phyloP scores from a whole-genome alignment of 2,888 invertebrate genomes.

The Dasypogon diadema region DNA sequence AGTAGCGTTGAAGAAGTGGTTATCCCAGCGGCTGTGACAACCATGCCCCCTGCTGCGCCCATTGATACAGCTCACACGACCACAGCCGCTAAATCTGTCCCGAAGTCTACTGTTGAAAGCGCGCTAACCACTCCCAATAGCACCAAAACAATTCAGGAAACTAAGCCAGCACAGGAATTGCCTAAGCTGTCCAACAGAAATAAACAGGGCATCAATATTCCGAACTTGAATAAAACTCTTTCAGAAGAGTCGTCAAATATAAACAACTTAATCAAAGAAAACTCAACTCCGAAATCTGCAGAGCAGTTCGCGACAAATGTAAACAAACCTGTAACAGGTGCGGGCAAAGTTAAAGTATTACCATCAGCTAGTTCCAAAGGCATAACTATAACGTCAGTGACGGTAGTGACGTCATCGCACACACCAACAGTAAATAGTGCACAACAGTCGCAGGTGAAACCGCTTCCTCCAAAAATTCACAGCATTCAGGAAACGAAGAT shows the following conservation, averaged over 20 bases:
- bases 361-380: not conserved
- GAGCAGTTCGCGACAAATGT: conserved; percentile 33
- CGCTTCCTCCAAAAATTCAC: conserved; percentile 58
- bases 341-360: not conserved
- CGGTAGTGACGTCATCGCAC: conserved; percentile 18
- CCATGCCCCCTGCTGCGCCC: not conserved
- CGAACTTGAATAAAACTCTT: conserved; percentile 60
- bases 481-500: conserved; percentile 61
- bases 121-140: not conserved
- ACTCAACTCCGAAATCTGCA: not conserved
- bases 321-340: not conserved
- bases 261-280: conserved; percentile 58
- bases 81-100: not conserved
- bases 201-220: conserved; percentile 56
- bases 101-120: conserved; percentile 18
- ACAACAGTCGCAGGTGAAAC: conserved; percentile 32
- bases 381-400: conserved; percentile 33
- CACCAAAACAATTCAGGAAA: conserved; percentile 31
- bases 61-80: conserved; percentile 11
- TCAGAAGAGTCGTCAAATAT: conserved; percentile 63
- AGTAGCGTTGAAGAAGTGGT: conserved; percentile 55
- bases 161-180: conserved; percentile 14
- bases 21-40: conserved; percentile 36
- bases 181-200: conserved; percentile 20
- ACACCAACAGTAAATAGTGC: conserved; percentile 23